These are phyloP conservation scores for Drosophila ficusphila DNA, from an alignment of 1,140 invertebrate genomes.

Conservation along the genomic window DNA sequence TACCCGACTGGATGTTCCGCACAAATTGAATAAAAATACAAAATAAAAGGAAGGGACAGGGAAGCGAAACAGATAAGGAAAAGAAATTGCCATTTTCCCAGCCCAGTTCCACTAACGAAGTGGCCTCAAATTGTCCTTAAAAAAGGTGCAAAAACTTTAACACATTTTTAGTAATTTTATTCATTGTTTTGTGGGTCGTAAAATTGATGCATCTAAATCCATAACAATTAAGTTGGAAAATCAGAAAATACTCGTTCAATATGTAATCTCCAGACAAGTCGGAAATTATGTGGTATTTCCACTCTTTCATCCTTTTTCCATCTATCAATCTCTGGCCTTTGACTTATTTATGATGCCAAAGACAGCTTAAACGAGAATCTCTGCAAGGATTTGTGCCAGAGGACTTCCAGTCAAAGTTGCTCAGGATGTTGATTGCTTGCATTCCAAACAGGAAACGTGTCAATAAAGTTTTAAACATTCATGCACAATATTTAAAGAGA, in stretches of 20 bases:
- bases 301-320: neutral
- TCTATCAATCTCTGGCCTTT: slow-evolving; percentile 24
- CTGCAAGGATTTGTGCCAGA: neutral
- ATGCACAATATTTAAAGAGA: slow-evolving; percentile 1
- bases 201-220: slow-evolving; percentile 5
- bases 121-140: neutral
- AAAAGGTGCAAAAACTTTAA: neutral
- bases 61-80: slow-evolving; percentile 13
- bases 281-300: slow-evolving; percentile 29
- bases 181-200: slow-evolving; percentile 1
- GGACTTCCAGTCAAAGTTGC: slow-evolving; percentile 6
- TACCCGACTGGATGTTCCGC: slow-evolving; percentile 28
- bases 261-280: slow-evolving; percentile 3
- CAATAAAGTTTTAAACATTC: slow-evolving; percentile 26
- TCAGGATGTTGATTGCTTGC: neutral
- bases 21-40: slow-evolving; percentile 57
- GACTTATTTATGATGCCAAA: slow-evolving; percentile 38
- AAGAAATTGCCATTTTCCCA: slow-evolving; percentile 29
- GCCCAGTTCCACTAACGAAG: neutral
- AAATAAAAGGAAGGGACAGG: slow-evolving; percentile 18
- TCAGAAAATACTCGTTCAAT: neutral
- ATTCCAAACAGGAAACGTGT: slow-evolving; percentile 20
- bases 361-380: slow-evolving; percentile 21
- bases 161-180: slow-evolving; percentile 6
- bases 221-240: slow-evolving; percentile 19